Evolutionary conservation across 2,888 invertebrate species (phyloP), one percentile per base, ranked within the genome.

Genomic region (Cartodere bifasciata): DNA sequence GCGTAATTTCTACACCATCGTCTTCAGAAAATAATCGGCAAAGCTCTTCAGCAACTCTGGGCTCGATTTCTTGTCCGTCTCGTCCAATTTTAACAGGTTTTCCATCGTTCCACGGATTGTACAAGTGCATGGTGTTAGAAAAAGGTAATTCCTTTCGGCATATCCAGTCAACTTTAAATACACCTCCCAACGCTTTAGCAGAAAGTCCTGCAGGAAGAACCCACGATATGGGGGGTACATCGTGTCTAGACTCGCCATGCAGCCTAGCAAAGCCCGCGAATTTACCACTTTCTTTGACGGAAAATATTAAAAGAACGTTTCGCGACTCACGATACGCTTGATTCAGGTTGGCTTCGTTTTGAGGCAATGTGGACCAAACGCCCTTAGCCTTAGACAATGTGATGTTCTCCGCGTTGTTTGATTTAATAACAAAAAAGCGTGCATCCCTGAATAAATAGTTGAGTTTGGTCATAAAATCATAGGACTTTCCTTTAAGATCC

Each of bases 1-100:
- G 82, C 11, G 85, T 85, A 68, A 91, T 72, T 63, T 91, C 90
- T 47, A 90, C 80, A 41, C 79, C 78, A 43, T 87, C 83, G 60
- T 97, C 97, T 60, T 88, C 81, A 2, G 91, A 84, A 60, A 97
- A 97, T 26, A 95, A 64, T 36, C 92, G 75, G 54, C 91, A 97
- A 35, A 97, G 64, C 56, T 92, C 90, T 58, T 90, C 88, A 11
- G 91, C 97, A 31, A 91, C 87, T 57, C 85, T 76, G 2, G 94
- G 92, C 57, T 95, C 95, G 44, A 97, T 90, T 70, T 95, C 95
- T 70, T 95, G 84, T 1, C 97, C 97, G 66, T 97, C 97, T 39
- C 97, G 72, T n/a, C 94, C 97, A 50, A 97, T 95, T 69, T 97
- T 97, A 0, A 97, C 95, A 34, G 94, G 92, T 62, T 94, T 94